These are phyloP conservation scores for Gymnoscelis rufifasciata DNA, from an alignment of 2,888 invertebrate genomes.

Conservation along the genomic window DNA sequence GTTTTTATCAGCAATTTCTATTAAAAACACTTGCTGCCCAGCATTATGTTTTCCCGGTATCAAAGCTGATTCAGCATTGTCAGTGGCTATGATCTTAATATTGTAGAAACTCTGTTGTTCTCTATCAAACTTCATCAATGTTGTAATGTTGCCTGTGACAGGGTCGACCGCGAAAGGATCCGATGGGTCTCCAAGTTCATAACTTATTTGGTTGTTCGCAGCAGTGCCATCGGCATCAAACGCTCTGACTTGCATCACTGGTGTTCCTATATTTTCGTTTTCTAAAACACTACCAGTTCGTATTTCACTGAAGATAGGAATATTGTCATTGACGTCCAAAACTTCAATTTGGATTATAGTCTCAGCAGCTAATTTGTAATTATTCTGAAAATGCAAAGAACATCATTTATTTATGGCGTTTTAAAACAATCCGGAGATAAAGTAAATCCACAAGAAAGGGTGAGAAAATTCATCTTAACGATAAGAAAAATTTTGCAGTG, in stretches of 20 bases:
- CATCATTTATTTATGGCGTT: not conserved
- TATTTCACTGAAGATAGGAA: slow-evolving; percentile 90
- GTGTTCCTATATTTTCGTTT: slow-evolving; percentile 89
- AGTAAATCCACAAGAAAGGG: not conserved
- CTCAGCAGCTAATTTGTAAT: slow-evolving; percentile 87
- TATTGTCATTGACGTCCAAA: slow-evolving; percentile 94
- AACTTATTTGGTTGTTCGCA: slow-evolving; percentile 89
- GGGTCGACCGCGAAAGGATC: slow-evolving; percentile 91
- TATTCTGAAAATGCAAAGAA: slow-evolving; percentile 77
- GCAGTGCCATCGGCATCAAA: slow-evolving; percentile 92
- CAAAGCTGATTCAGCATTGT: slow-evolving; percentile 91
- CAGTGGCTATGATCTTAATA: slow-evolving; percentile 93
- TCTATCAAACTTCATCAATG: slow-evolving; percentile 89
- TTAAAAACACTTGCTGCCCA: slow-evolving; percentile 89
- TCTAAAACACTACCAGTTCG: slow-evolving; percentile 90
- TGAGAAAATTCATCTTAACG: not conserved
- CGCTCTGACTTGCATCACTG: slow-evolving; percentile 92
- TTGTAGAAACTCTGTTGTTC: slow-evolving; percentile 91
- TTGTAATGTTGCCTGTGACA: slow-evolving; percentile 92
- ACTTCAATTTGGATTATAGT: slow-evolving; percentile 88
- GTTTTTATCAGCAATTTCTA: slow-evolving; percentile 96
- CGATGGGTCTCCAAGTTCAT: slow-evolving; percentile 83
- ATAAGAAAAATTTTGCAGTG: not conserved
- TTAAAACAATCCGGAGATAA: not conserved
- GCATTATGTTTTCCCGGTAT: slow-evolving; percentile 83